Base-by-base conservation (phyloP, 1,140 invertebrate genomes). In the Medauroidea extradentata region DNA sequence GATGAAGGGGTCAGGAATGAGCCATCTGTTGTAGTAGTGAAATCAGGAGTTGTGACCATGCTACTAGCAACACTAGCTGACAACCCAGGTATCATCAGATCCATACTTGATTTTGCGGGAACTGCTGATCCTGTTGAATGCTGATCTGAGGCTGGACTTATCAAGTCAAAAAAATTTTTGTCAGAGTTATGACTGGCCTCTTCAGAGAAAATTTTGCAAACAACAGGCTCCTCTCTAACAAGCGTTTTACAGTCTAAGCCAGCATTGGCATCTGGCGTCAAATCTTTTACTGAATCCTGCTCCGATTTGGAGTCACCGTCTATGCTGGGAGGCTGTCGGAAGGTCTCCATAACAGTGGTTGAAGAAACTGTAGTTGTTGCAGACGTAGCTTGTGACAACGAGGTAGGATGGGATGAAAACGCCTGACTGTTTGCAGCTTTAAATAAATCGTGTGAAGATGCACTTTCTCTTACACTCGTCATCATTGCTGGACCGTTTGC, bases 151-250 rank as follows among this genome's bases (percentile, higher is more conserved):
- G 29, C 29, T 7, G 29, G 29, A 11, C 29, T 34, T 4, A 34
- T 34, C 65, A 67, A 61, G 55, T 67, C 65, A 58, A 67, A 67
- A 41, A 67, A 65, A 38, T 49, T 58, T 59, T 60, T 62, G n/a
- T 56, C 63, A 19, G 57, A 51, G 18, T 61, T 57, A 27, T 49
- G 11, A 23, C 60, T 51, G 21, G 38, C 21, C 19, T 43, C 48
- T 53, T 63, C 41, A 18, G 42, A 46, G 64, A 78, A 79, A 53
- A 78, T 65, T 66, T 72, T 69, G 63, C 77, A 78, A 3, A 78
- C 72, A 53, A 73, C 71, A 24, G 76, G 75, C 60, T 78, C 75
- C 52, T 71, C 71, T 63, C 71, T 69, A 4, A 58, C 34, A 16
- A 46, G 41, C 11, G 44, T 63, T 60, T 44, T 54, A 13, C 29